A percentile compares a stretch with the other conserved stretches of the same genome.
phyloP scores from a whole-genome alignment of 2,113 vertebrate genomes.

The Varanus salvator region DNA sequence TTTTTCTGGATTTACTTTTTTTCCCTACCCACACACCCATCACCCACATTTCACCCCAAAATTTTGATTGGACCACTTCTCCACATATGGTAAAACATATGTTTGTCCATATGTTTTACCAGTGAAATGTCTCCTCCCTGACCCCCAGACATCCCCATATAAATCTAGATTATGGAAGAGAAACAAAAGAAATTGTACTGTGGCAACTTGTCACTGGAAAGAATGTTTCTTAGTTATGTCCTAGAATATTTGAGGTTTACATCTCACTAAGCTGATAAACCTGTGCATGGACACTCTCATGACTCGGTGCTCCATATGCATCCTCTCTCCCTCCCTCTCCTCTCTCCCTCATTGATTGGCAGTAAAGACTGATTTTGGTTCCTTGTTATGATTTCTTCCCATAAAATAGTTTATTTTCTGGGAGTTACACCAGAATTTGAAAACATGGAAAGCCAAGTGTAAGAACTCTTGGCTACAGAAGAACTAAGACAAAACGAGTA shows the following conservation, averaged over 20 bases:
- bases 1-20: too few relatives aligned
- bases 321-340: too few relatives aligned
- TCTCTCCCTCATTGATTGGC: too few relatives aligned
- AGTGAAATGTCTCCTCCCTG: neutral
- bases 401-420: neutral
- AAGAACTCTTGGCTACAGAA: neutral
- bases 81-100: too few relatives aligned
- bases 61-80: neutral
- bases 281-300: too few relatives aligned
- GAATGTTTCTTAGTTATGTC: neutral
- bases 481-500: neutral
- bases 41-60: neutral
- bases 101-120: neutral
- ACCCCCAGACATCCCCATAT: neutral
- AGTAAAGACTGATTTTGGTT: too few relatives aligned
- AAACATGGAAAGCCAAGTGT: neutral
- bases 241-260: too few relatives aligned
- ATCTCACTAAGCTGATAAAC: too few relatives aligned
- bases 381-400: neutral
- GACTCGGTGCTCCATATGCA: too few relatives aligned
- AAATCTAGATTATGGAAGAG: accelerated
- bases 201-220: neutral
- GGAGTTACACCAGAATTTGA: neutral
- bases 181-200: accelerated
- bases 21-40: too few relatives aligned